These are phyloP conservation scores for Oeneis ivallda DNA, from an alignment of 2,888 invertebrate genomes.

Conservation along the genomic window DNA sequence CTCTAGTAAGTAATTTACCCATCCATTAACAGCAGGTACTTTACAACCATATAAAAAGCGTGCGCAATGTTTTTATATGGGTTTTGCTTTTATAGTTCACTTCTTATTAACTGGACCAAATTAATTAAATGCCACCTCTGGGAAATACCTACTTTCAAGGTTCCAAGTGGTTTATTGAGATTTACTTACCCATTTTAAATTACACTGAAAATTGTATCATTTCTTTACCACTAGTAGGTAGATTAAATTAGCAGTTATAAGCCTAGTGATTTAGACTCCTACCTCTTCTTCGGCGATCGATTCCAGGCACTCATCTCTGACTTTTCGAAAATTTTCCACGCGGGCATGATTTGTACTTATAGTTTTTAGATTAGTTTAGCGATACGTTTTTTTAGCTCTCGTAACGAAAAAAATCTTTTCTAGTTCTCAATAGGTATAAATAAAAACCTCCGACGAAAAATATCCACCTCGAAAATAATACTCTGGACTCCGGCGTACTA, in stretches of 20 bases:
- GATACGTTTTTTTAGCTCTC: no score
- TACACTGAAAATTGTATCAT: slow-evolving; percentile 14
- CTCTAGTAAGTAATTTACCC: slow-evolving; percentile 3
- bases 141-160: slow-evolving; percentile 19
- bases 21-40: neutral
- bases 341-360: no score
- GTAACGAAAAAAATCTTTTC: no score
- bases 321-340: no score
- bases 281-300: no score
- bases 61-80: neutral
- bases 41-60: neutral
- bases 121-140: slow-evolving; percentile 10
- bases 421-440: no score
- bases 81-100: neutral
- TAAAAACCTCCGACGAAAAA: no score
- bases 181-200: neutral
- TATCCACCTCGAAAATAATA: no score
- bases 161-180: neutral
- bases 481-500: neutral
- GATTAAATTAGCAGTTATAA: neutral
- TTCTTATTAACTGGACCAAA: slow-evolving; percentile 6
- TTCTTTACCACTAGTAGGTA: neutral
- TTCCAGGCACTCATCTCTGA: no score
- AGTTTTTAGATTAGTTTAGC: no score
- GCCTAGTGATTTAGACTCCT: no score